These are phyloP conservation scores for Neodiprion virginianus DNA, from an alignment of 1,140 invertebrate genomes.

Conservation along the genomic window DNA sequence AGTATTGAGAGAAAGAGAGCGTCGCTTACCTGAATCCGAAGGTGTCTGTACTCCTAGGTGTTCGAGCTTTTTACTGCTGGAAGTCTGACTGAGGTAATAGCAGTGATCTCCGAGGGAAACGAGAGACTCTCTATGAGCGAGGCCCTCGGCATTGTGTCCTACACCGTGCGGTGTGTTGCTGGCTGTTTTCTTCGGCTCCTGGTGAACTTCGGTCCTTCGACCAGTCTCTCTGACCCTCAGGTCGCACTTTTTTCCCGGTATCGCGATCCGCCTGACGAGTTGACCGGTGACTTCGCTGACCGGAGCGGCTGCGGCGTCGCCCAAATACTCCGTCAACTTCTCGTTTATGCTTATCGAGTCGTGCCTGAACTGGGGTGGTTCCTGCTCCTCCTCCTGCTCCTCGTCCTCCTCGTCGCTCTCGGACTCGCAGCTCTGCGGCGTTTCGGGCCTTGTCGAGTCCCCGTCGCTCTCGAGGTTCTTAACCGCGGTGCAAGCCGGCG, in stretches of 20 bases:
- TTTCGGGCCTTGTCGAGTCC: conserved; percentile 54
- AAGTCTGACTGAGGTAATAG: conserved; percentile 69
- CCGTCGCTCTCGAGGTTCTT: conserved; percentile 46
- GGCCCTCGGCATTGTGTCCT: conserved; percentile 39
- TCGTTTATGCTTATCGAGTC: conserved; percentile 50
- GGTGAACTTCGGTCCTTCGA: conserved; percentile 14
- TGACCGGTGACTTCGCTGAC: conserved; percentile 50
- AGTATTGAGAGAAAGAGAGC: conserved; percentile 21
- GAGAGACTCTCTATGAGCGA: conserved; percentile 32
- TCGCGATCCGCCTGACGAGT: conserved; percentile 31
- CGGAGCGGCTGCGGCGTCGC: conserved; percentile 34
- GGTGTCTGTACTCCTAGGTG: conserved; percentile 79
- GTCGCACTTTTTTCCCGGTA: conserved; percentile 14
- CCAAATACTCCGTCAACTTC: conserved; percentile 45
- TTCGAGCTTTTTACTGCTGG: conserved; percentile 61
- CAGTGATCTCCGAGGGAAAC: conserved; percentile 69
- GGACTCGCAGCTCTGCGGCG: conserved; percentile 51
- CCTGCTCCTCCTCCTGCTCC: conserved; percentile 34
- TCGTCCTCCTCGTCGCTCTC: conserved; percentile 38
- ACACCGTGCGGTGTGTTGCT: conserved; percentile 32
- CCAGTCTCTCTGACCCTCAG: background rate
- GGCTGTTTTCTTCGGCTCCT: conserved; percentile 7
- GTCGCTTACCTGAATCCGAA: conserved; percentile 83
- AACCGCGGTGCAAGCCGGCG: conserved; percentile 13
- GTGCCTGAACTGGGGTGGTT: conserved; percentile 46